Evolutionary conservation across 2,113 vertebrate genomes (phyloP).

Genomic region (Myiozetetes cayanensis): DNA sequence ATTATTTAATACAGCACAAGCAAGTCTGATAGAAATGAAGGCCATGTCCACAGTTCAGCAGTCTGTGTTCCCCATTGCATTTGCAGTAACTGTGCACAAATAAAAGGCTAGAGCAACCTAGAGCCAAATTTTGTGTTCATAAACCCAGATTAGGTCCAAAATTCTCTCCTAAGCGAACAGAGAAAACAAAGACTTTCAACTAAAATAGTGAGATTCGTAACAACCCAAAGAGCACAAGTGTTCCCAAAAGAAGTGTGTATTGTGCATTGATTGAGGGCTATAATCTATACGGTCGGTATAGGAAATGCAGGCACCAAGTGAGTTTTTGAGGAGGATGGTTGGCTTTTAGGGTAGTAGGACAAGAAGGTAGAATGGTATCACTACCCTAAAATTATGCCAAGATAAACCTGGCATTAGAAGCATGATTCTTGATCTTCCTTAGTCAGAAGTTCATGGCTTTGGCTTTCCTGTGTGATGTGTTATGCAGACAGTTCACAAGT

Average conservation of each 20-base stretch:
- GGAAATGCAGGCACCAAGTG: rapidly evolving
- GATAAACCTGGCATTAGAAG: neutral
- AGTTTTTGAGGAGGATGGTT: neutral
- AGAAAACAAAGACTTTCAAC: neutral
- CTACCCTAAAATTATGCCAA: neutral
- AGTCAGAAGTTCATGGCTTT: neutral
- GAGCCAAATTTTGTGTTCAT: neutral
- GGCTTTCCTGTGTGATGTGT: neutral
- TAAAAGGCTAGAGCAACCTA: neutral
- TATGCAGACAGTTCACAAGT: neutral
- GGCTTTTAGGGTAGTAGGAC: neutral
- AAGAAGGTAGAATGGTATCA: rapidly evolving
- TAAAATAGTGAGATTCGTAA: neutral
- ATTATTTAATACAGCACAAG: neutral
- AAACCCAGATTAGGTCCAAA: neutral
- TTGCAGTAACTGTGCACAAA: neutral
- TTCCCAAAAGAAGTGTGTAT: neutral
- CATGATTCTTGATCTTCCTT: neutral
- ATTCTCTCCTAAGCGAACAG: neutral
- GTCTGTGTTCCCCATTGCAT: neutral
- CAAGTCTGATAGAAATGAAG: neutral
- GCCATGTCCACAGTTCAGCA: neutral
- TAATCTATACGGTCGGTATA: neutral
- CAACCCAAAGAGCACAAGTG: neutral
- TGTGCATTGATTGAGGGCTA: neutral